phyloP scores from a whole-genome alignment of 2,113 vertebrate species.

The Oncorhynchus masou region DNA sequence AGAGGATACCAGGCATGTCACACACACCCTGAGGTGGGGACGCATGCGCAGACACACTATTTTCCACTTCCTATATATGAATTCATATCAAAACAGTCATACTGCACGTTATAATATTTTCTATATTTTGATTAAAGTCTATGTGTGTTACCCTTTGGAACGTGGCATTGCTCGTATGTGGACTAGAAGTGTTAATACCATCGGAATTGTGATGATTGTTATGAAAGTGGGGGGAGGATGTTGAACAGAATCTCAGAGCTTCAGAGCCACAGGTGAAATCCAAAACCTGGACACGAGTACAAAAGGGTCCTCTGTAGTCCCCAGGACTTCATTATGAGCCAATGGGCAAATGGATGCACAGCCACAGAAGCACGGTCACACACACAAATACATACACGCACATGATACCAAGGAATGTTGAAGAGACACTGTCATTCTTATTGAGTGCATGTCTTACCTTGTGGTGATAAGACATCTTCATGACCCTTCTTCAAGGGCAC shows the following conservation, averaged over 20 bases:
- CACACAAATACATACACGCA: too few relatives aligned
- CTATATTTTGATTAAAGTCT: too few relatives aligned
- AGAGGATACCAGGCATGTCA: conserved; percentile 24
- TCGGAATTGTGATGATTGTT: background rate
- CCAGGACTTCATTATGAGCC: conserved; percentile 34
- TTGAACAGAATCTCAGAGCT: conserved; percentile 4
- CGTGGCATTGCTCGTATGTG: too few relatives aligned
- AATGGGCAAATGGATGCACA: background rate
- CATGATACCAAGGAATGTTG: too few relatives aligned
- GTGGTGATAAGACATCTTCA: too few relatives aligned
- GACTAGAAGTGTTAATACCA: too few relatives aligned
- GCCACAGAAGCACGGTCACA: background rate
- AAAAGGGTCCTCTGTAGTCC: conserved; percentile 27
- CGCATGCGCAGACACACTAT: conserved; percentile 7
- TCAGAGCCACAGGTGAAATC: conserved; percentile 43
- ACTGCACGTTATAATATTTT: background rate
- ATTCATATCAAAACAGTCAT: background rate
- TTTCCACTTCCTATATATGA: background rate
- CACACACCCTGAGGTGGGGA: conserved; percentile 22
- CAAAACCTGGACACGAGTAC: conserved; percentile 25
- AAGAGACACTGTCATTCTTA: too few relatives aligned
- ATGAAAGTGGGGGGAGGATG: background rate
- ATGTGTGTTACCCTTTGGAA: too few relatives aligned
- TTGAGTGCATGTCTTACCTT: too few relatives aligned
- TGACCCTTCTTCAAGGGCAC: too few relatives aligned